Evolutionary conservation across 2,888 invertebrate genomes (phyloP), one percentile per base, ranked within the genome.

Genomic region (Lasioglossum calceatum): DNA sequence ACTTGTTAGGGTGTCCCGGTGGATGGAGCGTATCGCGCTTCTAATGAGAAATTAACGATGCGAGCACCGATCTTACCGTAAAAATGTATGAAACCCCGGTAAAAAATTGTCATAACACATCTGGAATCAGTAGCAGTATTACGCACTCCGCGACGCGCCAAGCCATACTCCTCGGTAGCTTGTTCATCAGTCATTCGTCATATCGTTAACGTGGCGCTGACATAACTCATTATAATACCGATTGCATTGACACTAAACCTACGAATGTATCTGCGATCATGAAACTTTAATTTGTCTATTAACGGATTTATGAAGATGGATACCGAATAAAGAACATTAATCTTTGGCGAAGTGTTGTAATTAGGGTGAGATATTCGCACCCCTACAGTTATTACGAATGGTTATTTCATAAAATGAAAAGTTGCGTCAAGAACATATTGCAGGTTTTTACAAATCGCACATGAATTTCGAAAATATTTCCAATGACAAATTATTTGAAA

Each of bases 31-130:
- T 70, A 4, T 70, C 70, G 70, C 14, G 39, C 10, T 1, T 39
- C n/a, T 71, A 71, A 71, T 71, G 71, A 23, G 71, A 71, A 42
- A 71, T 71, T 71, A 71, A 71, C 42, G 71, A 71, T n/a, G 71
- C 71, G 16, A 0, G 71, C 42, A 39, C 23, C n/a, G 42, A 71
- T 42, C 12, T 42, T 39, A 0, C 0, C 12, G 2, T 5, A n/a
- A 71, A 12, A n/a, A 14, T 42, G 39, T n/a, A 70, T 1, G 42
- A n/a, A 42, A n/a, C 14, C 14, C n/a, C 14, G 5, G n/a, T 42
- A 39, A 71, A 39, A 71, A n/a, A 39, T 71, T 71, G 39, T 42
- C 36, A 4, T 14, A 42, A n/a, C 39, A 16, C 47, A 47, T 42
- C n/a, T 14, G 42, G 71, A 71, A n/a, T 39, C 70, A 12, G 39